A percentile compares a stretch with the other conserved stretches of the same genome.
Evolutionary conservation across 2,797 vertebrate species (phyloP).

Genomic region (Falco rusticolus): DNA sequence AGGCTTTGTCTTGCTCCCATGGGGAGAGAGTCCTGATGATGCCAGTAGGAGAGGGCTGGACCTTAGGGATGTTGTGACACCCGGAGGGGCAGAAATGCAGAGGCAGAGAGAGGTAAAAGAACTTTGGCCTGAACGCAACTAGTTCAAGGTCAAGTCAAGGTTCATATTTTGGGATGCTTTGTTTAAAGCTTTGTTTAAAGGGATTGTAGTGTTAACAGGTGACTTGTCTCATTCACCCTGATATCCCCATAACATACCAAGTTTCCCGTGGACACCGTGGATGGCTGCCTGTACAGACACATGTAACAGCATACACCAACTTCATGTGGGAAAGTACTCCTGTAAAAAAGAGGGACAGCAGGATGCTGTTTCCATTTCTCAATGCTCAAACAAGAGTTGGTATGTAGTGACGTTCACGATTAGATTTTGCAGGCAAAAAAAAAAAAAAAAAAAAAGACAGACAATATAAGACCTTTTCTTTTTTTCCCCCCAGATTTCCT

Average conservation of each 20-base stretch:
- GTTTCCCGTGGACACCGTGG: not conserved
- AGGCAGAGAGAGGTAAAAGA: not conserved
- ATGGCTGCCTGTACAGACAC: not conserved
- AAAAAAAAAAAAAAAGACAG: not conserved
- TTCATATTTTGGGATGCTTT: not conserved
- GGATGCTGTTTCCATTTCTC: not conserved
- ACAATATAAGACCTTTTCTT: not conserved
- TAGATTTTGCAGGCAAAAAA: not conserved
- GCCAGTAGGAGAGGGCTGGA: not conserved
- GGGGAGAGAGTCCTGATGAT: not conserved
- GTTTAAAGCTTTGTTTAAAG: not conserved
- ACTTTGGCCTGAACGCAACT: accelerated
- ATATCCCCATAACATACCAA: not conserved
- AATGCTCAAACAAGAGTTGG: not conserved
- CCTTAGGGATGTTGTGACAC: not conserved
- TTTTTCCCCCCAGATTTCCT: not conserved
- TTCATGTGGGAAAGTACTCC: not conserved
- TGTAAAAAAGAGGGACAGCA: not conserved
- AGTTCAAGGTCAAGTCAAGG: not conserved
- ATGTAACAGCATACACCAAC: not conserved
- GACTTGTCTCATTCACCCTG: not conserved
- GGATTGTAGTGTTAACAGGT: not conserved
- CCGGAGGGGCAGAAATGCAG: not conserved
- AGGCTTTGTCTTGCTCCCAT: not conserved
- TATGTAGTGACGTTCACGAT: not conserved